A percentile compares a stretch with the other conserved stretches of the same genome.
Conservation (phyloP, 2,113 vertebrate genomes). For the Tupaia chinensis region DNA sequence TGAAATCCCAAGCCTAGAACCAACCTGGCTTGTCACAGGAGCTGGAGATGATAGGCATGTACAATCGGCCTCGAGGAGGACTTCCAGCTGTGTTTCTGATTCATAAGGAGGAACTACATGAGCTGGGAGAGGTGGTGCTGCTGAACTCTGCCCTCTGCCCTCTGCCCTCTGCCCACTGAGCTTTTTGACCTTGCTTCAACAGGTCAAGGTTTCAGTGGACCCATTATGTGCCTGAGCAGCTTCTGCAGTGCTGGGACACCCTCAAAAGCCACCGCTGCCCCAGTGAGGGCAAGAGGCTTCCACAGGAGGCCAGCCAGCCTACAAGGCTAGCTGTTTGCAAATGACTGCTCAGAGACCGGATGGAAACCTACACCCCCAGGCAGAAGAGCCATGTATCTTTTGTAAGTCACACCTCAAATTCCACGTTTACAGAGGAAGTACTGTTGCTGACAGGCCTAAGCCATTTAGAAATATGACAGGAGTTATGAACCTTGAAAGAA, state of each 20-base stretch:
- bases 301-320: no score
- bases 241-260: background rate
- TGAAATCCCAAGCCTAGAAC: background rate
- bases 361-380: background rate
- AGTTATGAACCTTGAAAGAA: background rate
- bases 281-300: background rate
- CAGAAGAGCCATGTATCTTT: background rate
- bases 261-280: background rate
- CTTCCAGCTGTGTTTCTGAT: no score
- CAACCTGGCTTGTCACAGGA: background rate
- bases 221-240: background rate
- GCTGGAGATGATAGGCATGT: accelerated
- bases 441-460: conserved; percentile 57
- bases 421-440: conserved; percentile 44
- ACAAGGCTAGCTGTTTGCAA: background rate
- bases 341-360: background rate
- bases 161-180: background rate
- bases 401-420: conserved; percentile 45
- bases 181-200: background rate
- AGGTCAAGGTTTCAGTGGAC: background rate
- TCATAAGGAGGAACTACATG: background rate
- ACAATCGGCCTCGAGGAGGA: background rate
- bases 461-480: conserved; percentile 52
- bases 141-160: background rate
- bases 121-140: background rate